Conservation (phyloP, 1,140 invertebrate species). For the Episyrphus balteatus region DNA sequence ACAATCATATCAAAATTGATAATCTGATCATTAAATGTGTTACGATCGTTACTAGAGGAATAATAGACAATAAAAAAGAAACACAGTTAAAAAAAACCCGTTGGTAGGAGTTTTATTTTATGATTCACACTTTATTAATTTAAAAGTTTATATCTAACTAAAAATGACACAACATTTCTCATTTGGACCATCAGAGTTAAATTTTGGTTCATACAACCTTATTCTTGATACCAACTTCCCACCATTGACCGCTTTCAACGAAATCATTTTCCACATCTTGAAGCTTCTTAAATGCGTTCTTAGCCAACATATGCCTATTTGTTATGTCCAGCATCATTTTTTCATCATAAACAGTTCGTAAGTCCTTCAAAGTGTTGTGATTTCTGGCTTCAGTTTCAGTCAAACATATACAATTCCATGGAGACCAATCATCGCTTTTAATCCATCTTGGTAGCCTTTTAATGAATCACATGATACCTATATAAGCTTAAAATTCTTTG, state of each 20-base stretch:
- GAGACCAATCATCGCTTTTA: conserved; percentile 45
- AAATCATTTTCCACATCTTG: conserved; percentile 25
- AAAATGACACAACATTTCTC: too few relatives aligned
- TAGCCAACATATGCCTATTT: conserved; percentile 28
- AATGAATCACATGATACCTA: background rate
- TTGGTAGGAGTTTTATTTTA: too few relatives aligned
- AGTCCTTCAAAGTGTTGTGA: conserved; percentile 39
- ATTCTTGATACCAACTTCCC: conserved; percentile 30
- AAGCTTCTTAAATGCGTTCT: conserved; percentile 27
- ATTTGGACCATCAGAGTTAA: too few relatives aligned
- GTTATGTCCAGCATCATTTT: conserved; percentile 32
- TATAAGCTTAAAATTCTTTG: background rate
- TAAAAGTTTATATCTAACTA: too few relatives aligned
- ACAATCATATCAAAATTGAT: too few relatives aligned
- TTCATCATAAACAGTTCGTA: conserved; percentile 40
- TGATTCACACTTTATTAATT: too few relatives aligned
- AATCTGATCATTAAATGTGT: too few relatives aligned
- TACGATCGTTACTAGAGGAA: too few relatives aligned
- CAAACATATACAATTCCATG: conserved; percentile 55
- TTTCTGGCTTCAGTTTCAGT: conserved; percentile 45
- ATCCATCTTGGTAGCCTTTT: conserved; percentile 43
- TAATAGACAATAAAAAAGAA: too few relatives aligned
- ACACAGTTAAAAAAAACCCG: too few relatives aligned
- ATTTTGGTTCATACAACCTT: too few relatives aligned
- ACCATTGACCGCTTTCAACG: conserved; percentile 32